phyloP scores from a whole-genome alignment of 2,113 vertebrate genomes.

The Cyprinodon brontotheroides region DNA sequence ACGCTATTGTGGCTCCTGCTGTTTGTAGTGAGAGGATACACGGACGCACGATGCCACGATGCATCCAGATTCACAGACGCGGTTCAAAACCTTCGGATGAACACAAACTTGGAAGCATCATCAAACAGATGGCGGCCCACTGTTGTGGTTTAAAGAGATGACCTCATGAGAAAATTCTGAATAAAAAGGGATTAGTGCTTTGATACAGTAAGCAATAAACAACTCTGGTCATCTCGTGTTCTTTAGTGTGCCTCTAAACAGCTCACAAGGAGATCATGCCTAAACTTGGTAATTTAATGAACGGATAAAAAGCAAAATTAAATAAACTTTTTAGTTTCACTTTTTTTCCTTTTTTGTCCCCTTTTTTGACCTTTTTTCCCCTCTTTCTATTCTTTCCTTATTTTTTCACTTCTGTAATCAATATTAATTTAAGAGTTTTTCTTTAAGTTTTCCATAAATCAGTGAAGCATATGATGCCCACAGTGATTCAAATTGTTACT shows the following conservation, averaged over 20 bases:
- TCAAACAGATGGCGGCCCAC: constrained; percentile 8
- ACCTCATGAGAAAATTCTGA: constrained; percentile 30
- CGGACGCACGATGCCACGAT: constrained; percentile 18
- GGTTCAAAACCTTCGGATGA: constrained; percentile 11
- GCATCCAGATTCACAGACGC: constrained; percentile 20
- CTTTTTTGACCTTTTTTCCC: too few species aligned
- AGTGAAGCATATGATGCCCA: not conserved
- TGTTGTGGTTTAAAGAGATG: constrained; percentile 11
- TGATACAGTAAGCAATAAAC: constrained; percentile 10
- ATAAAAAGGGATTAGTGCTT: constrained; percentile 8
- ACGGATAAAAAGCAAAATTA: not conserved
- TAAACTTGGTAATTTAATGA: not conserved
- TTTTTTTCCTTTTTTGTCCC: not conserved
- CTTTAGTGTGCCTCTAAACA: not conserved
- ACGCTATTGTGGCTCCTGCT: constrained; percentile 61
- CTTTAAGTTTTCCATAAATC: not conserved
- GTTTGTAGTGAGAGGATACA: constrained; percentile 58
- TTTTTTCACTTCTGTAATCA: too few species aligned
- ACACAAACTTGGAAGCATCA: constrained; percentile 17
- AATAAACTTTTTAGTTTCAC: not conserved
- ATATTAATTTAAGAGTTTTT: not conserved
- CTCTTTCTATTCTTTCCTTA: too few species aligned
- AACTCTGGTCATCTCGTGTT: constrained; percentile 10
- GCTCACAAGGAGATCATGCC: not conserved
- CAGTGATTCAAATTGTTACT: not conserved